These are phyloP conservation scores for Teinopalpus imperialis DNA, from an alignment of 2,888 invertebrate genomes.

Conservation along the genomic window DNA sequence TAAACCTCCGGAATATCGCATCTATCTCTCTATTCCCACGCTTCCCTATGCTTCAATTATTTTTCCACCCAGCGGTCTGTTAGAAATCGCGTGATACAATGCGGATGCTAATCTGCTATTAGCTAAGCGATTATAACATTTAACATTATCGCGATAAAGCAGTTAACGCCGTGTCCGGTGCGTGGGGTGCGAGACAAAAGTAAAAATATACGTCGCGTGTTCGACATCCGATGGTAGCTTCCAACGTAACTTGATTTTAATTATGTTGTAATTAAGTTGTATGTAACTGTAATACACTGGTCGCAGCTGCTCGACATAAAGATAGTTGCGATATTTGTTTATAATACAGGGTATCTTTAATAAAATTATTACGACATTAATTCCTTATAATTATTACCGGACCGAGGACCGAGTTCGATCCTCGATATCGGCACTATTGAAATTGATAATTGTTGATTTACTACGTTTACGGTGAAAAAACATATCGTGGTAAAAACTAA, in stretches of 20 bases:
- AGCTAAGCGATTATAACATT: conserved; percentile 11
- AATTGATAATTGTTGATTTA: no score
- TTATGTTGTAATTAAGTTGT: conserved; percentile 11
- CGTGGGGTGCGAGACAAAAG: conserved; percentile 7
- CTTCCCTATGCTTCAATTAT: conserved; percentile 19
- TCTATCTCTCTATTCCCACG: conserved; percentile 20
- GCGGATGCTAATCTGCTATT: conserved; percentile 18
- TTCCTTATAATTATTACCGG: no score
- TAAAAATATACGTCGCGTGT: conserved; percentile 18
- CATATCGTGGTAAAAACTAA: no score
- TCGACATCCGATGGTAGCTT: conserved; percentile 16
- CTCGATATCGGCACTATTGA: no score
- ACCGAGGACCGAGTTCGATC: no score
- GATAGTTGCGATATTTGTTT: no score
- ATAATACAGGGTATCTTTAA: no score
- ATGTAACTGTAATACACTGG: background rate
- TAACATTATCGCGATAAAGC: conserved; percentile 4
- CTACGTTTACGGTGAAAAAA: no score
- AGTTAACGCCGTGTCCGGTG: background rate
- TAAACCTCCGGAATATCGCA: conserved; percentile 6
- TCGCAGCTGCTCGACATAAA: background rate
- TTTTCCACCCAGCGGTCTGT: conserved; percentile 13
- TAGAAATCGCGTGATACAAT: conserved; percentile 19
- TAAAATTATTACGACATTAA: no score
- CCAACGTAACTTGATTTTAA: conserved; percentile 11